Conservation (phyloP, 2,797 vertebrate genomes). For the Pipistrellus pygmaeus region DNA sequence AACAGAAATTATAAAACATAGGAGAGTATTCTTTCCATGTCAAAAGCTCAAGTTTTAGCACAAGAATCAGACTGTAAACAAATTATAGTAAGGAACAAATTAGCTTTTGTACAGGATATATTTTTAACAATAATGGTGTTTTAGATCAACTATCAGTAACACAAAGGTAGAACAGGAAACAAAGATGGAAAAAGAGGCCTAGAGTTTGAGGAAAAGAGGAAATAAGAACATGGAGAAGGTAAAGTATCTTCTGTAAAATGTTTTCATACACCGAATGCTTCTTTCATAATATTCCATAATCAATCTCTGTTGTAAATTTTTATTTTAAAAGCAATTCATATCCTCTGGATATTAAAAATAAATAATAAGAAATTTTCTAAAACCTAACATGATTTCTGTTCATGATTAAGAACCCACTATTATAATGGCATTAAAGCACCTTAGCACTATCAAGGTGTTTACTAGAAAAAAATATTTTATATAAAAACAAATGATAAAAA, state of each 20-base stretch:
- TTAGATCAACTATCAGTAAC: neutral
- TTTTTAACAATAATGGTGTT: constrained; percentile 16
- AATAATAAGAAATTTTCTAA: neutral
- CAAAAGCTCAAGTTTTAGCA: constrained; percentile 1
- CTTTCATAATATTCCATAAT: neutral
- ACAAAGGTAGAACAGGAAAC: neutral
- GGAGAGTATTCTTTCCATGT: neutral
- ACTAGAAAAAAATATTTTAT: neutral
- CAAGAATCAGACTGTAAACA: constrained; percentile 9
- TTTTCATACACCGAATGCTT: neutral
- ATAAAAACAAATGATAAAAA: neutral
- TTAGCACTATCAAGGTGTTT: neutral
- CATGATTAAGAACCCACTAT: neutral
- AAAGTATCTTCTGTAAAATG: neutral
- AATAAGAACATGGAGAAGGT: neutral
- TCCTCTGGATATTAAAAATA: neutral
- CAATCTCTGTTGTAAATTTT: neutral
- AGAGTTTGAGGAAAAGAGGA: neutral
- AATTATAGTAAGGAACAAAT: constrained; percentile 56
- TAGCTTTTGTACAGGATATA: neutral
- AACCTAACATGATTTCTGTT: neutral
- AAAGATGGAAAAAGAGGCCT: neutral
- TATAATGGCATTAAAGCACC: neutral
- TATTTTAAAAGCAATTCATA: neutral
- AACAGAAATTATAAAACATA: constrained; percentile 36